phyloP scores from a whole-genome alignment of 2,797 vertebrate species.

The Caiman crocodilus region DNA sequence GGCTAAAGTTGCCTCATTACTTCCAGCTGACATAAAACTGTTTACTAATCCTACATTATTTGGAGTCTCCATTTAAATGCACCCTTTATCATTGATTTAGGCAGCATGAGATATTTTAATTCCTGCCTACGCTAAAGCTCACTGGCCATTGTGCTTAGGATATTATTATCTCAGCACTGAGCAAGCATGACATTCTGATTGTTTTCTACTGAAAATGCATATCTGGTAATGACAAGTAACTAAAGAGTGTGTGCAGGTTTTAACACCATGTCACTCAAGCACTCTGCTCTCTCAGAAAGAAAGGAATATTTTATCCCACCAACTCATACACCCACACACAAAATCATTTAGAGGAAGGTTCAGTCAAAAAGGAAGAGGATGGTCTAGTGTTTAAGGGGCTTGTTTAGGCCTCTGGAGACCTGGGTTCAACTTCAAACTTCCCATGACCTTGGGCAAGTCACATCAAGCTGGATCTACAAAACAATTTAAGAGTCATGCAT shows the following conservation, averaged over 20 bases:
- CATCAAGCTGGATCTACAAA: not conserved
- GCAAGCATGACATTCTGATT: conserved; percentile 33
- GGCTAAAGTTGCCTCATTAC: conserved; percentile 75
- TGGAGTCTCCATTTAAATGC: conserved; percentile 65
- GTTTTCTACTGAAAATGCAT: conserved; percentile 20
- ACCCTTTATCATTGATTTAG: conserved; percentile 78
- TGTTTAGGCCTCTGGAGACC: not conserved
- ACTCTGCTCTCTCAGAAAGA: not conserved
- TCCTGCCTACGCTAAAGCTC: conserved; percentile 62
- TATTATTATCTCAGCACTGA: conserved; percentile 57
- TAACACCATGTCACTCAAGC: conserved; percentile 23
- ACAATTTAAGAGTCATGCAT: not conserved
- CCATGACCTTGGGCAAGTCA: not conserved
- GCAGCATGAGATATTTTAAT: conserved; percentile 78
- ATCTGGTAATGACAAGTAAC: conserved; percentile 51
- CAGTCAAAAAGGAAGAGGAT: not conserved
- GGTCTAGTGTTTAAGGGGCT: not conserved
- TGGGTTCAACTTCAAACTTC: not conserved
- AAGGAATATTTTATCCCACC: not conserved
- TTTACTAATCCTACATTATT: conserved; percentile 78
- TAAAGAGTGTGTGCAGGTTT: not conserved
- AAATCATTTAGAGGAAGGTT: not conserved
- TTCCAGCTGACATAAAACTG: conserved; percentile 78
- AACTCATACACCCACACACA: not conserved
- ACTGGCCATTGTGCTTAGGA: conserved; percentile 59